Conservation (phyloP, 1,140 invertebrate genomes). For the Uloborus diversus region DNA sequence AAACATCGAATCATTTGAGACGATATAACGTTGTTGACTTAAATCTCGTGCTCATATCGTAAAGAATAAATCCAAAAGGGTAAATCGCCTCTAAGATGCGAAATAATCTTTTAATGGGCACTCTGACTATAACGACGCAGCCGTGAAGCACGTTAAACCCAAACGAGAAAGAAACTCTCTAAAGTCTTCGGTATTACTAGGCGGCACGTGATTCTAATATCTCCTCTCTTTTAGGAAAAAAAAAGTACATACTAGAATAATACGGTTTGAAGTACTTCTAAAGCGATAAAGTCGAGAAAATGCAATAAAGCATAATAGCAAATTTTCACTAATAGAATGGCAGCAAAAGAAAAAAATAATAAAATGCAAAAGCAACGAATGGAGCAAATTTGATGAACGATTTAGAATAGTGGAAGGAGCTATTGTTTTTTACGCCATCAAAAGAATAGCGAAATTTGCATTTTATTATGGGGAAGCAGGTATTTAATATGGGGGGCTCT, state of each 20-base stretch:
- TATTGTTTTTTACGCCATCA: conserved; percentile 37
- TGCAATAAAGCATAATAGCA: conserved; percentile 14
- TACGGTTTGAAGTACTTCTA: background rate
- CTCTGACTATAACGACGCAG: no score
- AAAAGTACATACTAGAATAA: background rate
- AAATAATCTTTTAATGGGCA: conserved; percentile 4
- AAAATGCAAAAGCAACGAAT: background rate
- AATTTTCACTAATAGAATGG: conserved; percentile 7
- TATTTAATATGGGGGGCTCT: conserved; percentile 42
- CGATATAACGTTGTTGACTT: no score
- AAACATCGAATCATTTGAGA: no score
- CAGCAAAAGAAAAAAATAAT: conserved; percentile 11
- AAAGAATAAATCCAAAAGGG: no score
- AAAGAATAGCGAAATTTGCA: conserved; percentile 44
- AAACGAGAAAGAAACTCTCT: no score
- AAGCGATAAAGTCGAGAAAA: conserved; percentile 5
- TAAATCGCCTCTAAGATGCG: no score
- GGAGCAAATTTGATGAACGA: conserved; percentile 14
- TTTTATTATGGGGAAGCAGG: conserved; percentile 44
- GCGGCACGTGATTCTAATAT: no score
- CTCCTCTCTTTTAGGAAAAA: no score
- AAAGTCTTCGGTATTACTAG: no score
- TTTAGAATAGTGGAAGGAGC: conserved; percentile 14
- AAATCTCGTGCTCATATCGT: no score
- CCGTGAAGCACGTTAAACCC: no score